Base-by-base conservation (phyloP, 64 coral and sea anemone species). In the Catalaphyllia jardinei region DNA sequence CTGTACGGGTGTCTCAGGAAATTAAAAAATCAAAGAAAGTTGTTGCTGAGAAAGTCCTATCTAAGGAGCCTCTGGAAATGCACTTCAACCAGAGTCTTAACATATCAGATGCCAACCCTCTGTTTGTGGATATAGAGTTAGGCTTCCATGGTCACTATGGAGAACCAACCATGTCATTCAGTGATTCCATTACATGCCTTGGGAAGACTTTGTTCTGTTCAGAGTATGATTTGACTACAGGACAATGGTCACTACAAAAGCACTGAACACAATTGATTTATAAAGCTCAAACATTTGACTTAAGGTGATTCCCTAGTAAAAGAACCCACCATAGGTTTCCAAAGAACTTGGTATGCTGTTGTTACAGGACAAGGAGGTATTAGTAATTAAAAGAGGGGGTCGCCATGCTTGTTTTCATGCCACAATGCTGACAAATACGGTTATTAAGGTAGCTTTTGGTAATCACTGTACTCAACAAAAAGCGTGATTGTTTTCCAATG, bases 121-220 rank as follows among this genome's bases (percentile, higher is more conserved):
- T 96, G 14, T 81, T 87, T 51, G 81, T 67, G 24, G 88, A 96
- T 16, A 33, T 96, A 57, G 85, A 49, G 80, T 84, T 96, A 64
- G 89, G 79, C 55, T 96, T 93, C 29, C 94, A 96, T 67, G 94
- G 94, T 29, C 94, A 96, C 55, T 96, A 93, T 62, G 78, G 78
- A 46, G 89, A 90, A 54, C 89, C 89, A 39, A 65, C 20, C 59
- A 13, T 83, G 60, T 83, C 79, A 18, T 83, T 83, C 61, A 83
- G 60, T 39, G 31, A 83, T 62, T 39, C 31, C 24, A 17, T 83
- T 30, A 83, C 17, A 39, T 65, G 60, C 62, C 61, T 61, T 22
- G 79, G 79, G 29, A 63, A 83, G 79, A 24, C 60, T 19, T 38
- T 83, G 31, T 83, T 83, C 31, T 65, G 18, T 42, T 31, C 79